phyloP scores from a whole-genome alignment of 2,888 invertebrate species.

The Ligdia adustata region DNA sequence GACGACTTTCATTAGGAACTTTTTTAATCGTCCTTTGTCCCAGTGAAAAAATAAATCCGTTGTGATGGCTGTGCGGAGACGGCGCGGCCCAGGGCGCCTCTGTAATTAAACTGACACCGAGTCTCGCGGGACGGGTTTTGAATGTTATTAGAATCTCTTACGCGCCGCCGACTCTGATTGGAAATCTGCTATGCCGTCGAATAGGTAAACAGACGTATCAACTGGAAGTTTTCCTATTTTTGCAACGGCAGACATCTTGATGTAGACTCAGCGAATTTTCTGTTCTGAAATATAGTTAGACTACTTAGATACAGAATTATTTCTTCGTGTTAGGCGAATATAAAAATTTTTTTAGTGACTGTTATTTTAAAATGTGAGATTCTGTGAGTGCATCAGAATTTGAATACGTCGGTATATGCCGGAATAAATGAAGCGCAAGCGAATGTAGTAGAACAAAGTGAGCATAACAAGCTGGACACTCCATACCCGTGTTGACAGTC shows the following conservation, averaged over 20 bases:
- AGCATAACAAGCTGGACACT: conserved; percentile 44
- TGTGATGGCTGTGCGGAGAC: conserved; percentile 67
- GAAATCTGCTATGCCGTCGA: conserved; percentile 66
- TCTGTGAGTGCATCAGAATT: no score
- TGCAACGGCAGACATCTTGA: conserved; percentile 8
- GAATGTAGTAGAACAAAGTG: conserved; percentile 27
- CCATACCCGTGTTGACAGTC: conserved; percentile 59
- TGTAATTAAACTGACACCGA: conserved; percentile 81
- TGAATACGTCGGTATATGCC: not conserved
- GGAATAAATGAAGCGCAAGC: conserved; percentile 21
- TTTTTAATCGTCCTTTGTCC: conserved; percentile 82
- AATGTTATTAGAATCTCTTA: conserved; percentile 83
- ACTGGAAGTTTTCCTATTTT: conserved; percentile 30
- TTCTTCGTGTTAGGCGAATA: no score
- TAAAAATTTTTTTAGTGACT: no score
- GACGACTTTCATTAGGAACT: conserved; percentile 79
- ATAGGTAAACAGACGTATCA: conserved; percentile 47
- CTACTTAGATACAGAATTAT: no score
- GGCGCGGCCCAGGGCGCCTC: conserved; percentile 55
- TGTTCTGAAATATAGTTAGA: no score
- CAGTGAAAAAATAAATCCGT: conserved; percentile 75
- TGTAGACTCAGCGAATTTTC: not conserved
- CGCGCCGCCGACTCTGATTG: conserved; percentile 77
- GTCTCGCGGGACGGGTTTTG: conserved; percentile 78
- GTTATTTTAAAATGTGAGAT: no score